Evolutionary conservation across 2,888 invertebrate genomes (phyloP).

Genomic region (Margaritifera margaritifera): DNA sequence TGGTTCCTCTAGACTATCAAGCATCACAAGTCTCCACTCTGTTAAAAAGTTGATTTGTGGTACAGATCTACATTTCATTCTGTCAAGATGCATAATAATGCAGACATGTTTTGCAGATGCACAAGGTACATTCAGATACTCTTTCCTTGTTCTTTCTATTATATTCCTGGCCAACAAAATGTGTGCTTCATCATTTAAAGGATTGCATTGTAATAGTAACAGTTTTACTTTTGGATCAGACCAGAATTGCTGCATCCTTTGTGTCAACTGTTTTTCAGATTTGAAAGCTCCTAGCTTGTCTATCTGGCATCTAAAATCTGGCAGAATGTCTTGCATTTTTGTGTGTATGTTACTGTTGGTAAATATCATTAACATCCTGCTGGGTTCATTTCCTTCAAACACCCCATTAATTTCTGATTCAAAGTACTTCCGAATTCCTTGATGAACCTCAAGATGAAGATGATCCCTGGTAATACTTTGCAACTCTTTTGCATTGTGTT

Average conservation of each 20-base stretch:
- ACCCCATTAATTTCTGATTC: no score
- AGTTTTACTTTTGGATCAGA: conserved; percentile 18
- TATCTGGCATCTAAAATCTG: conserved; percentile 11
- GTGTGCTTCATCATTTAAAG: conserved; percentile 36
- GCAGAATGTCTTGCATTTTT: conserved; percentile 3
- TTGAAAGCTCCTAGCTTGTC: conserved; percentile 46
- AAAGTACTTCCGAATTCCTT: conserved; percentile 28
- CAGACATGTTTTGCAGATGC: conserved; percentile 21
- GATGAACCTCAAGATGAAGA: conserved; percentile 37
- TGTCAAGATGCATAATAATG: conserved; percentile 24
- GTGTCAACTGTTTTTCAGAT: conserved; percentile 44
- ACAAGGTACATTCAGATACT: background rate
- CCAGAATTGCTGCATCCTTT: conserved; percentile 36
- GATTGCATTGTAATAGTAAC: conserved; percentile 40
- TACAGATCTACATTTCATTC: conserved; percentile 11
- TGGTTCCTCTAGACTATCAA: conserved; percentile 27
- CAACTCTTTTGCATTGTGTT: background rate
- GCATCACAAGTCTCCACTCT: conserved; percentile 37
- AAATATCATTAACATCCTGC: conserved; percentile 27
- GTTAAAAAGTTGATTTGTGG: conserved; percentile 10
- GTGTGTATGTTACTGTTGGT: conserved; percentile 44
- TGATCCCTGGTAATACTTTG: conserved; percentile 10
- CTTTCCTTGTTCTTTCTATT: conserved; percentile 25
- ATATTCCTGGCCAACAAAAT: conserved; percentile 36
- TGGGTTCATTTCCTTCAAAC: background rate